Percentiles rank a stretch among this genome's conserved stretches.
phyloP scores from a whole-genome alignment of 2,888 invertebrate species.

The Lithophane ornitopus region DNA sequence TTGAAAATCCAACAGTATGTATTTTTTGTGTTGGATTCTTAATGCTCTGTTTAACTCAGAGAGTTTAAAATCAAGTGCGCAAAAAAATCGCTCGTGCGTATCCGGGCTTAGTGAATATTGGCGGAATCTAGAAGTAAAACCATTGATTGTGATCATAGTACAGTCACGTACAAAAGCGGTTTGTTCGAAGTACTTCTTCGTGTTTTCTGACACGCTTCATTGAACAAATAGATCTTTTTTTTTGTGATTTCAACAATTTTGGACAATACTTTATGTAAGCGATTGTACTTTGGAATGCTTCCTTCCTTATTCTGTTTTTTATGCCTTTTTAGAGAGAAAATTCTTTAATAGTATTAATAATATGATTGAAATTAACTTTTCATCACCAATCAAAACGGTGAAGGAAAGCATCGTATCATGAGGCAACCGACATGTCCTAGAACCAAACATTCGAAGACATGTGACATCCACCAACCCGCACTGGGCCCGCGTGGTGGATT shows the following conservation, averaged over 20 bases:
- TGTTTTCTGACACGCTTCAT: conserved; percentile 13
- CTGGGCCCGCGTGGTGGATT: neutral
- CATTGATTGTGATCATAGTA: neutral
- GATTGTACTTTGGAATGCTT: conserved; percentile 28
- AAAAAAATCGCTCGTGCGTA: no score
- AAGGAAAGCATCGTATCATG: neutral
- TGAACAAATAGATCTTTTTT: conserved; percentile 36
- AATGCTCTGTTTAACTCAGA: no score
- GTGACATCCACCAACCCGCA: neutral
- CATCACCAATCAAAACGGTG: neutral
- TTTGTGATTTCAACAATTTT: neutral
- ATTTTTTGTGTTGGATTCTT: no score
- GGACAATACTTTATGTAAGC: conserved; percentile 38
- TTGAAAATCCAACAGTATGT: no score
- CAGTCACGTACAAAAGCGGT: conserved; percentile 17
- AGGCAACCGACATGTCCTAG: neutral
- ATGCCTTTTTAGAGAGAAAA: neutral
- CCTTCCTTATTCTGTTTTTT: conserved; percentile 49
- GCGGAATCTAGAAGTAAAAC: neutral
- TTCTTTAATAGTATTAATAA: neutral
- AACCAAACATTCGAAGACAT: neutral
- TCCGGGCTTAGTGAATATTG: no score
- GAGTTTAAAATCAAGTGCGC: no score
- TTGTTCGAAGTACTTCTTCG: conserved; percentile 21
- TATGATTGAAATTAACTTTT: neutral